Percentiles rank a stretch among this genome's conserved stretches.
Evolutionary conservation across 2,113 vertebrate genomes (phyloP).

Genomic region (Hemiscyllium ocellatum): DNA sequence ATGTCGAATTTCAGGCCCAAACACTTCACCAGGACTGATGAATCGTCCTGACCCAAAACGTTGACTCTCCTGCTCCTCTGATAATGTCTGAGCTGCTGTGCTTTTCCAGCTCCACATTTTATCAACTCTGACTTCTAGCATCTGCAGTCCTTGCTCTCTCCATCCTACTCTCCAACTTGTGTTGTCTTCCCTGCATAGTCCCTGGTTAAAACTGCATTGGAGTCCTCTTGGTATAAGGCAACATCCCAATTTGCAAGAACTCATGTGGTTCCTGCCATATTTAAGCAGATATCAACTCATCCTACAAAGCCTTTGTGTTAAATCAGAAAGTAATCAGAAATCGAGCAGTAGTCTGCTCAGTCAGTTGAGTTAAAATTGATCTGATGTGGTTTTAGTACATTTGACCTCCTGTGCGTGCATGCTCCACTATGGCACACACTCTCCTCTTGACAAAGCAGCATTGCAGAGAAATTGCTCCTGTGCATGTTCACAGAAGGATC

Average conservation of each 20-base stretch:
- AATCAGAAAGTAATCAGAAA: not conserved
- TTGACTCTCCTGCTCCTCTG: too few species aligned
- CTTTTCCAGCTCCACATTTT: too few species aligned
- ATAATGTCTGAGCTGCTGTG: too few species aligned
- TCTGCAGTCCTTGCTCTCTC: too few species aligned
- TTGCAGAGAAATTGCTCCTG: not conserved
- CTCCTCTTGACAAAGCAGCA: not conserved
- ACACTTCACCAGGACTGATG: too few species aligned
- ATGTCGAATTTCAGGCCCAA: too few species aligned
- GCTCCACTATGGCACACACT: not conserved
- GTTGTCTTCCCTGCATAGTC: not conserved
- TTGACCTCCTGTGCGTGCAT: not conserved
- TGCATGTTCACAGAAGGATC: not conserved
- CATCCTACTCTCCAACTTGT: not conserved
- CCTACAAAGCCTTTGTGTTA: not conserved
- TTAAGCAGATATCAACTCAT: not conserved
- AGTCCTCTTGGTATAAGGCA: not conserved
- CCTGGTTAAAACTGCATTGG: not conserved
- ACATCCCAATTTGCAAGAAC: not conserved
- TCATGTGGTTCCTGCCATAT: not conserved
- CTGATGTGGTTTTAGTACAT: not conserved
- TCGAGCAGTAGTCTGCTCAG: not conserved
- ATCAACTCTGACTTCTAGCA: too few species aligned
- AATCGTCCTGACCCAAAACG: too few species aligned
- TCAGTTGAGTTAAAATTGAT: not conserved